phyloP scores from a whole-genome alignment of 2,113 vertebrate species.

The Sialia sialis region DNA sequence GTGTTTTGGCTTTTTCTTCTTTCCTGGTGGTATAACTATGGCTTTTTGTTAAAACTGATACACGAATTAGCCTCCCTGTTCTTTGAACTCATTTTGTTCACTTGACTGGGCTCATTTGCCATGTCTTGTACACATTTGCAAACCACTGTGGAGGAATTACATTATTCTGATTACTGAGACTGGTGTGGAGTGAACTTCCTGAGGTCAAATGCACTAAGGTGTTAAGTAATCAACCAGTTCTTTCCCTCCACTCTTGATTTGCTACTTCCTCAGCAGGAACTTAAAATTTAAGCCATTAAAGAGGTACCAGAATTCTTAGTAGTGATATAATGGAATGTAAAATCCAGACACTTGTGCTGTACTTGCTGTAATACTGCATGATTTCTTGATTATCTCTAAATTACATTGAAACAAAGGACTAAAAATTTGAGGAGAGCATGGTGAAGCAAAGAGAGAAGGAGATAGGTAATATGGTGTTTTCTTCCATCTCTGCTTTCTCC shows the following conservation, averaged over 20 bases:
- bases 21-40: not conserved
- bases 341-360: not conserved
- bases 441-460: not conserved
- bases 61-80: not conserved
- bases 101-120: not conserved
- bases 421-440: not conserved
- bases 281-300: not conserved
- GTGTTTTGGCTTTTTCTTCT: not conserved
- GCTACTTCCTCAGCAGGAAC: not conserved
- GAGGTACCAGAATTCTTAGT: not conserved
- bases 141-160: not conserved
- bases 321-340: not conserved
- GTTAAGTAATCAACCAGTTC: not conserved
- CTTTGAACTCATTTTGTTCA: not conserved
- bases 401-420: not conserved
- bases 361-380: not conserved
- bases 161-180: not conserved
- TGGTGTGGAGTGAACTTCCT: not conserved
- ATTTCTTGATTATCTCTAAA: not conserved
- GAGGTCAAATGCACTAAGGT: not conserved
- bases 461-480: not conserved
- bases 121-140: not conserved
- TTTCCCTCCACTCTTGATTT: not conserved
- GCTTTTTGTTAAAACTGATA: not conserved
- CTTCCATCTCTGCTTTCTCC: not conserved